phyloP scores from a whole-genome alignment of 2,888 invertebrate species.

The Caenorhabditis parvicauda region DNA sequence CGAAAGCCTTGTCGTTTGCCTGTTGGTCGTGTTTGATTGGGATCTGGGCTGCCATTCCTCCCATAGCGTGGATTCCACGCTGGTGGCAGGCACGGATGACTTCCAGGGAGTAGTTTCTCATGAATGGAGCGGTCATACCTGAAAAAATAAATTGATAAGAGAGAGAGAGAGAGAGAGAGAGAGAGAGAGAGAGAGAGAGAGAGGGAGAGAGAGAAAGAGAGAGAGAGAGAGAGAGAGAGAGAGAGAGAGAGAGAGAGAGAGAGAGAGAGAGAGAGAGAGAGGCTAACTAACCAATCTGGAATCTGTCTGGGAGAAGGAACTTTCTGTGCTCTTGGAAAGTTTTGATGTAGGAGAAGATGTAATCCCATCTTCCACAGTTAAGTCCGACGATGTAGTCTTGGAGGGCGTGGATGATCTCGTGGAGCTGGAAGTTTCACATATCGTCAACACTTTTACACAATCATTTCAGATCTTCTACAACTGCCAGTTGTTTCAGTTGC shows the following conservation, averaged over 20 bases:
- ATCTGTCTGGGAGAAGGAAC: slow-evolving; percentile 73
- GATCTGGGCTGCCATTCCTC: slow-evolving; percentile 70
- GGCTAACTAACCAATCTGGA: slow-evolving; percentile 63
- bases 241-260: not conserved
- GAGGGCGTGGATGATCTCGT: slow-evolving; percentile 73
- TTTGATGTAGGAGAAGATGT: slow-evolving; percentile 58
- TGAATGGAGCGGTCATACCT: slow-evolving; percentile 71
- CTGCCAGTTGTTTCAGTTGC: too few species aligned
- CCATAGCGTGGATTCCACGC: slow-evolving; percentile 65
- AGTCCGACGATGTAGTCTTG: slow-evolving; percentile 73
- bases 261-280: not conserved
- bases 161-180: not conserved
- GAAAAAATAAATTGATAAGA: slow-evolving; percentile 1
- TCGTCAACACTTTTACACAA: too few species aligned
- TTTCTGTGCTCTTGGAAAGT: slow-evolving; percentile 67
- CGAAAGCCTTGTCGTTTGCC: slow-evolving; percentile 50
- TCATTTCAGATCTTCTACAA: too few species aligned
- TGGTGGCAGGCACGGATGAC: slow-evolving; percentile 63
- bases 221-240: not conserved
- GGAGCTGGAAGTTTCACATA: too few species aligned
- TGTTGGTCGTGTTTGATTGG: slow-evolving; percentile 64
- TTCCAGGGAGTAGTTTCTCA: slow-evolving; percentile 71
- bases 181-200: too few species aligned
- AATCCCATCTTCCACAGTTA: slow-evolving; percentile 78
- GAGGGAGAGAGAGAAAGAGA: too few species aligned